Evolutionary conservation across 1,140 invertebrate genomes (phyloP).

Genomic region (Ylistrum balloti): DNA sequence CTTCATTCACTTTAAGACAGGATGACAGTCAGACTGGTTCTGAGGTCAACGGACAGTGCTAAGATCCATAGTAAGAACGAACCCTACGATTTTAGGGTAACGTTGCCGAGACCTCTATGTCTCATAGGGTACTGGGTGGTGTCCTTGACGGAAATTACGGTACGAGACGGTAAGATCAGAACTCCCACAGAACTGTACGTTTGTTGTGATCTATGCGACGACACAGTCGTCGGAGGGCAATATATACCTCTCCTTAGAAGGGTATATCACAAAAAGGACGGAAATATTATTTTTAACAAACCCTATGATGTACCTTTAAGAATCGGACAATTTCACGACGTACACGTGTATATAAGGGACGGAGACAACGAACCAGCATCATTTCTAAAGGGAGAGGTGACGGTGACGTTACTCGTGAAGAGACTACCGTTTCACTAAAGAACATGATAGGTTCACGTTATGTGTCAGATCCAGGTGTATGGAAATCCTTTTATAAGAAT

Average conservation of each 20-base stretch:
- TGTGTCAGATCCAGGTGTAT: constrained; percentile 48
- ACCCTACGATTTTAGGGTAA: too few species aligned
- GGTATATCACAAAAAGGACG: constrained; percentile 48
- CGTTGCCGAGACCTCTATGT: too few species aligned
- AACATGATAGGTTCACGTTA: constrained; percentile 49
- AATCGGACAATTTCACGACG: constrained; percentile 45
- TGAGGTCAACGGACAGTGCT: too few species aligned
- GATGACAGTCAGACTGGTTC: too few species aligned
- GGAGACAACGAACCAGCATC: background rate
- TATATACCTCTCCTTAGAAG: constrained; percentile 51
- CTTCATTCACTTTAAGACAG: too few species aligned
- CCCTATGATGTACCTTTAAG: constrained; percentile 51
- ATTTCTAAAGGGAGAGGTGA: constrained; percentile 46
- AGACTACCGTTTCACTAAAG: constrained; percentile 42
- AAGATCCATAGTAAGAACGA: too few species aligned
- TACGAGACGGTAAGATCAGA: too few species aligned
- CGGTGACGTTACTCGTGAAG: constrained; percentile 47
- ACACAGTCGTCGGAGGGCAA: constrained; percentile 48
- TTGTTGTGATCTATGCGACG: constrained; percentile 55
- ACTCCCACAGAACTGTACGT: constrained; percentile 50
- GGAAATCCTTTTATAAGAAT: constrained; percentile 53
- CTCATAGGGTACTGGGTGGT: too few species aligned
- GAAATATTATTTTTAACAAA: background rate
- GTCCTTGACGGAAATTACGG: too few species aligned
- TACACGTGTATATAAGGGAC: constrained; percentile 57